Percentiles rank a stretch among this genome's conserved stretches.
phyloP scores from a whole-genome alignment of 2,888 invertebrate species.

The Eurytoma adleriae region DNA sequence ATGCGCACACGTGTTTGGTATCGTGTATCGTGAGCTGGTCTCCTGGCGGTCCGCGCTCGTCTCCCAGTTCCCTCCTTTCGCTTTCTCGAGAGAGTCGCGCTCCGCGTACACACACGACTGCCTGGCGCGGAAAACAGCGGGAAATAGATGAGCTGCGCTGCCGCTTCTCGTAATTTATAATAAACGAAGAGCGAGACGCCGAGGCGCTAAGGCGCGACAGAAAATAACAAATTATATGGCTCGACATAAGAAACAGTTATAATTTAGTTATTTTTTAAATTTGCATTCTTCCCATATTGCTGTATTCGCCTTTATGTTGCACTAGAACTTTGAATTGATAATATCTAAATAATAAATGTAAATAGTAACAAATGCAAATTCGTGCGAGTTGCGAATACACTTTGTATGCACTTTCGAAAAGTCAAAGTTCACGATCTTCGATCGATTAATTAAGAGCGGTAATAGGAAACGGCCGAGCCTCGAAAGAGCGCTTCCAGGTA shows the following conservation, averaged over 20 bases:
- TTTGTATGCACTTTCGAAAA: neutral
- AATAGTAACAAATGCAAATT: too few species aligned
- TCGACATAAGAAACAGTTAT: too few species aligned
- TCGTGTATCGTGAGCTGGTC: too few species aligned
- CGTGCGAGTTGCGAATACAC: neutral
- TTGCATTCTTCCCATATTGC: too few species aligned
- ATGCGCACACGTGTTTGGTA: neutral
- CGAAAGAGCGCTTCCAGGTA: neutral
- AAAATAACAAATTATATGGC: constrained; percentile 5
- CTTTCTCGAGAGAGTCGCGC: constrained; percentile 30
- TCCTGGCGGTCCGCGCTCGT: too few species aligned
- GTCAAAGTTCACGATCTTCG: neutral
- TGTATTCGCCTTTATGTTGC: too few species aligned
- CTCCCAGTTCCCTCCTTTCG: constrained; percentile 28
- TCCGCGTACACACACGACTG: neutral
- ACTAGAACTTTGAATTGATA: too few species aligned
- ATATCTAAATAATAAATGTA: too few species aligned
- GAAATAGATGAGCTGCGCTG: constrained; percentile 25
- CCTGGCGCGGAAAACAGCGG: constrained; percentile 4
- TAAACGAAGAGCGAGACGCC: neutral
- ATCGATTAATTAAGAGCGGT: constrained; percentile 31
- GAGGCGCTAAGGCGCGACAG: neutral
- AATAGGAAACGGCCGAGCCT: neutral
- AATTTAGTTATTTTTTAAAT: too few species aligned
- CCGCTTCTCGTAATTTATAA: constrained; percentile 25